phyloP scores from a whole-genome alignment of 2,888 invertebrate genomes.

The Drosophila pullipes region DNA sequence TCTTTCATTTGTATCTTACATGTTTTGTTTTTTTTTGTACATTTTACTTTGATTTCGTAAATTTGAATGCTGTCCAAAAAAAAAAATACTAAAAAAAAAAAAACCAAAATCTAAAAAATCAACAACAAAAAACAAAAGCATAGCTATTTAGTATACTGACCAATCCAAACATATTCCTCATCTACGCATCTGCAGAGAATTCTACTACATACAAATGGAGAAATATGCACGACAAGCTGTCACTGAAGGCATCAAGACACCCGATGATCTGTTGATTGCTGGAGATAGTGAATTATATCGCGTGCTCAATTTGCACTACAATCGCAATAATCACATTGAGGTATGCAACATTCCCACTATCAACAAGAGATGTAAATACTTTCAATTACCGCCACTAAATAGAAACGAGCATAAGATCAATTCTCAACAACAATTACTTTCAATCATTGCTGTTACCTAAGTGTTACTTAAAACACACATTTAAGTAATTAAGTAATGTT shows the following conservation, averaged over 20 bases:
- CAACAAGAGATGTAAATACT: slow-evolving; percentile 49
- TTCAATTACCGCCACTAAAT: slow-evolving; percentile 11
- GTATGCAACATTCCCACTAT: slow-evolving; percentile 73
- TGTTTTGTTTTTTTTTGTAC: slow-evolving; percentile 31
- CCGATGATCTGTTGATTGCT: slow-evolving; percentile 97
- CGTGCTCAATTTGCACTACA: slow-evolving; percentile 99
- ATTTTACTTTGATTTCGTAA: slow-evolving; percentile 66
- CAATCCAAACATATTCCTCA: slow-evolving; percentile 77
- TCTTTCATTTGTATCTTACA: slow-evolving; percentile 18
- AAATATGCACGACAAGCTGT: slow-evolving; percentile 99
- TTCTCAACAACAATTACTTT: slow-evolving; percentile 16
- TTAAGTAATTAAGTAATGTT: neutral
- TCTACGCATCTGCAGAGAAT: slow-evolving; percentile 92
- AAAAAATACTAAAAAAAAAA: slow-evolving; percentile 32
- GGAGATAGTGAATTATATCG: slow-evolving; percentile 98
- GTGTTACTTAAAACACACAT: neutral
- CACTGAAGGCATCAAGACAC: slow-evolving; percentile 96
- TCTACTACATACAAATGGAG: slow-evolving; percentile 99
- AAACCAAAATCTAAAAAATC: slow-evolving; percentile 10
- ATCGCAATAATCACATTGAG: slow-evolving; percentile 91
- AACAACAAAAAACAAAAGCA: slow-evolving; percentile 22
- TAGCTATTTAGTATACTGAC: slow-evolving; percentile 70
- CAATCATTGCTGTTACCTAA: neutral
- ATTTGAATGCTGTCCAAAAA: slow-evolving; percentile 73
- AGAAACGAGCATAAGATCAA: neutral